These are phyloP conservation scores for Loris lydekkerianus DNA, from an alignment of 2,797 vertebrate genomes.

Conservation along the genomic window DNA sequence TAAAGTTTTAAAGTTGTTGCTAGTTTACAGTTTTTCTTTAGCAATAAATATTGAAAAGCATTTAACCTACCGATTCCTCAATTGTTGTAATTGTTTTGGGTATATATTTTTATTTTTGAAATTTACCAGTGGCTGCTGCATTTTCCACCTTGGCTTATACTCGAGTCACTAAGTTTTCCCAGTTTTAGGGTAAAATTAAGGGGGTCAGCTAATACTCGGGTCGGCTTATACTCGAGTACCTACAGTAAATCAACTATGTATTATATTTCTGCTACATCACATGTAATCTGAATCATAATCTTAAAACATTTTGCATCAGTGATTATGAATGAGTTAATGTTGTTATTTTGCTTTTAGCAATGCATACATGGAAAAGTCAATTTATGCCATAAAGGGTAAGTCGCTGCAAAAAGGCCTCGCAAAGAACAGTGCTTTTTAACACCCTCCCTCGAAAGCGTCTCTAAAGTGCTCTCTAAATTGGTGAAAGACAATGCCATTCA, in stretches of 20 bases:
- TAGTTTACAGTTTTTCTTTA: too few species aligned
- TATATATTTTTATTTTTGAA: too few species aligned
- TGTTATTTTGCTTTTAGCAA: background rate
- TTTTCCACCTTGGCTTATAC: too few species aligned
- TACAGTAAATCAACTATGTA: background rate
- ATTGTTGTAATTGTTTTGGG: too few species aligned
- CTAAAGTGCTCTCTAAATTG: background rate
- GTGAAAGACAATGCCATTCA: background rate
- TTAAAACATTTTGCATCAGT: background rate
- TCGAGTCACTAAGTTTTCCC: too few species aligned
- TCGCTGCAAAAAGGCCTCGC: background rate
- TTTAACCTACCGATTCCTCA: too few species aligned
- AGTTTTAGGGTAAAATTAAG: too few species aligned
- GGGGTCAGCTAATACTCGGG: too few species aligned
- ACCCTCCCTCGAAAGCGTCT: background rate
- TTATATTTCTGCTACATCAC: background rate
- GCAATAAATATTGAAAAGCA: too few species aligned
- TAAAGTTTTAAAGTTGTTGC: too few species aligned
- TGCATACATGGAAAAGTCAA: background rate
- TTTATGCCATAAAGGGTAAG: background rate
- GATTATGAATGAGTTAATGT: background rate
- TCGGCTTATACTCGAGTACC: too few species aligned
- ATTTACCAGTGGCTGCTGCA: too few species aligned
- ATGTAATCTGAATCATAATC: background rate
- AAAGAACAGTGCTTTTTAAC: background rate